A percentile compares a stretch with the other conserved stretches of the same genome.
These are phyloP conservation scores for Discoglossus pictus DNA, from an alignment of 2,797 vertebrate species.

Conservation along the genomic window DNA sequence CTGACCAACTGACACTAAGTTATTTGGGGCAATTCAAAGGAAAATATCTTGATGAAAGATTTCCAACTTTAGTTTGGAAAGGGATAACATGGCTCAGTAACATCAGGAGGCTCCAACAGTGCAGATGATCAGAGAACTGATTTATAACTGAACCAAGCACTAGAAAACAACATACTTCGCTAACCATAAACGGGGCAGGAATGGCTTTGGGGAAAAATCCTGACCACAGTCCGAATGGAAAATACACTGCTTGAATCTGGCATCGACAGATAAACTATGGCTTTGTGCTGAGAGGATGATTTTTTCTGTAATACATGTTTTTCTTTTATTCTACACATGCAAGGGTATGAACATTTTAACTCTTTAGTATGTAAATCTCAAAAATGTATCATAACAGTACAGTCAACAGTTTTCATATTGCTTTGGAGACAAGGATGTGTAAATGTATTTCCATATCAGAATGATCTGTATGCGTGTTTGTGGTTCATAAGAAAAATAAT, in stretches of 20 bases:
- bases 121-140: not conserved
- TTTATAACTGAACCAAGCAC: constrained; percentile 1
- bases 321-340: too few species aligned
- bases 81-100: not conserved
- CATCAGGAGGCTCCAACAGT: not conserved
- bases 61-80: constrained; percentile 8
- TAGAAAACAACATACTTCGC: not conserved
- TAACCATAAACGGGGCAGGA: constrained; percentile 8
- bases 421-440: too few species aligned
- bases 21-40: not conserved
- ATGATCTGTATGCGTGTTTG: too few species aligned
- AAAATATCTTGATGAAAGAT: not conserved
- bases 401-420: too few species aligned
- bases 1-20: too few species aligned
- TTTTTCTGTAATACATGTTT: not conserved
- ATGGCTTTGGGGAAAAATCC: not conserved
- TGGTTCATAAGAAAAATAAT: too few species aligned
- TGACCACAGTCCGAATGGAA: constrained; percentile 15
- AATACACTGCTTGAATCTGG: constrained; percentile 1
- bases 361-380: too few species aligned
- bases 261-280: constrained; percentile 13
- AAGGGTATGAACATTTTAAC: too few species aligned
- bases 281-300: constrained; percentile 1
- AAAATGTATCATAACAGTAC: too few species aligned
- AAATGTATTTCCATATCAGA: too few species aligned